These are phyloP conservation scores for Cygnus atratus DNA, from an alignment of 2,113 vertebrate genomes.

Conservation along the genomic window DNA sequence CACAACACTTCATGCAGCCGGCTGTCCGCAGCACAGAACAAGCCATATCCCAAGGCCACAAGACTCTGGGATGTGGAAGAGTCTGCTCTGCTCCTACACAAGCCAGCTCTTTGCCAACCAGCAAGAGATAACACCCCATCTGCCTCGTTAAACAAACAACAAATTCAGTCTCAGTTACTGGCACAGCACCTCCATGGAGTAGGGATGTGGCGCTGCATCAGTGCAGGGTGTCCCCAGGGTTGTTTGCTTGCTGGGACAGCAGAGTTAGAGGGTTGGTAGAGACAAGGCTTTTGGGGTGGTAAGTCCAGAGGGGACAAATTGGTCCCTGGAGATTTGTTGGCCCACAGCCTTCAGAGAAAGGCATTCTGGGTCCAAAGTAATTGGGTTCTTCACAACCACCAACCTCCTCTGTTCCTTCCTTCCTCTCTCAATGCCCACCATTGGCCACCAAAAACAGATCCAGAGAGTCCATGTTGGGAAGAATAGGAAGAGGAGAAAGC, in stretches of 20 bases:
- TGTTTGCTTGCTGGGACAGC: background rate
- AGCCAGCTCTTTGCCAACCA: background rate
- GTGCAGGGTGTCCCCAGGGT: background rate
- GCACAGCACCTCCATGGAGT: background rate
- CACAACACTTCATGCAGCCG: background rate
- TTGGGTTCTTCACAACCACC: background rate
- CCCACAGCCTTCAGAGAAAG: background rate
- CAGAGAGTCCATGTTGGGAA: background rate
- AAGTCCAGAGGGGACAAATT: background rate
- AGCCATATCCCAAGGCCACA: background rate
- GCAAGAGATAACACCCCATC: background rate
- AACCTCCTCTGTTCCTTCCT: conserved; percentile 23
- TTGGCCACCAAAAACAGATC: background rate
- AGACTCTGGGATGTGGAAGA: background rate
- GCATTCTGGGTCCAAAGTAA: background rate
- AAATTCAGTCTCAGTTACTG: background rate
- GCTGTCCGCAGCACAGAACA: background rate
- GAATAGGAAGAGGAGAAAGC: background rate
- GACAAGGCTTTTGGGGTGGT: background rate
- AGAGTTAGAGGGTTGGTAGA: background rate
- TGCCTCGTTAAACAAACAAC: background rate
- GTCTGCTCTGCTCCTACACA: background rate
- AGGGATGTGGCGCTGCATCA: background rate
- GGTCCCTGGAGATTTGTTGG: background rate
- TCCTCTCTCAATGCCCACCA: background rate